Base-by-base conservation (phyloP, 2,113 vertebrate species). In the Odontophorus gujanensis region DNA sequence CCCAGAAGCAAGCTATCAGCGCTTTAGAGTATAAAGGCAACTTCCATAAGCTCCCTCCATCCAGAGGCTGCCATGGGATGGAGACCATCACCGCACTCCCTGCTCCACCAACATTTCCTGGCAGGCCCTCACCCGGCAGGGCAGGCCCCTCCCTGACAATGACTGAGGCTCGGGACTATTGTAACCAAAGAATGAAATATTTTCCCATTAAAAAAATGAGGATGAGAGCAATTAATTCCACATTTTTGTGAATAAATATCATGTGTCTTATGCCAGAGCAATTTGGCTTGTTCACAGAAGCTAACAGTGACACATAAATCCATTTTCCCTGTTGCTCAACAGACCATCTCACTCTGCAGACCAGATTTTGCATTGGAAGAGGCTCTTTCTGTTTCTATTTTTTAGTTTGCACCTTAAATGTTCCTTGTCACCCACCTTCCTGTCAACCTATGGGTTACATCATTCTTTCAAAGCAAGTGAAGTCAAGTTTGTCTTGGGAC, bases 171-270 rank as follows among this genome's bases (percentile, higher is more conserved):
- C 68, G 48, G 48, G 62, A 76, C 91, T 79, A 93, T 89, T 96
- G 91, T 94, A 91, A 95, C 63, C 38, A 58, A 81, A 95, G 81
- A 19, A 36, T 51, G 86, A 92, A 92, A 78, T 48, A 58, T 65
- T 66, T 68, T 91, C 92, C 74, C 77, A 83, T 93, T 86, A 89
- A 91, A 95, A 95, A 86, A 81, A 77, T 79, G 53, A 69, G 81
- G 73, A 88, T 90, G 38, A 95, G 74, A 91, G 87, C 94, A 97
- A 96, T 96, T 96, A 95, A 96, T 96, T 74, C 92, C 92, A 96
- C 85, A 92, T 93, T 96, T 92, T 86, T 88, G 67, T 83, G 92
- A 93, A 96, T 92, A 96, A 94, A 88, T 95, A 94, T 91, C 1
- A 12, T 90, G 78, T 21, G 50, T 16, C 82, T 63, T 85, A 48